These are phyloP conservation scores for Anisognathus igniventris DNA, from an alignment of 2,797 vertebrate species.

Conservation along the genomic window DNA sequence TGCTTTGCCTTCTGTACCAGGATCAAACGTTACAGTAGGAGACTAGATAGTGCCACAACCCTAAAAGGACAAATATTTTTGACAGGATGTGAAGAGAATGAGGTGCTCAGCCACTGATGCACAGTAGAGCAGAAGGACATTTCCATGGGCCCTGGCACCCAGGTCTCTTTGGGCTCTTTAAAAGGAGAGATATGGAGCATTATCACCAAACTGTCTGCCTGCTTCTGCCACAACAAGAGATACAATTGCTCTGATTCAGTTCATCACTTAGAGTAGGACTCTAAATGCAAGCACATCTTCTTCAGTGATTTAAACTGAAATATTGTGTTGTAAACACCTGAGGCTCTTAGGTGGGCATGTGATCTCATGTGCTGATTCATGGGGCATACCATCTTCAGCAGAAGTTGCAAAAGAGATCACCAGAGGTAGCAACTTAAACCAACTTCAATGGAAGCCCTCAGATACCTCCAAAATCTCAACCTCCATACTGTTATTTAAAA, in stretches of 20 bases:
- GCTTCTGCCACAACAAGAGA: background rate
- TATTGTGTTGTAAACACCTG: background rate
- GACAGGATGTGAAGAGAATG: background rate
- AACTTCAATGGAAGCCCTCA: background rate
- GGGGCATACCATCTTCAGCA: background rate
- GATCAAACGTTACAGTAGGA: background rate
- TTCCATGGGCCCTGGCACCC: background rate
- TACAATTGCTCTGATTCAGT: background rate
- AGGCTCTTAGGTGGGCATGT: background rate
- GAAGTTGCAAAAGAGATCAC: background rate
- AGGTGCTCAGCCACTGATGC: background rate
- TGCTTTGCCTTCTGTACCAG: background rate
- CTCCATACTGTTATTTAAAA: background rate
- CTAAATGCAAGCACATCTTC: background rate
- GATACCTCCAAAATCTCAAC: background rate
- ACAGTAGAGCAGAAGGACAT: background rate
- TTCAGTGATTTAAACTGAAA: background rate
- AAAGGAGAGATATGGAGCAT: background rate
- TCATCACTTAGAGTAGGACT: background rate
- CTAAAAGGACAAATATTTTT: background rate
- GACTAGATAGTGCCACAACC: background rate
- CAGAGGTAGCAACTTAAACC: background rate
- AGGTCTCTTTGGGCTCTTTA: background rate
- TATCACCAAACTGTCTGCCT: background rate
- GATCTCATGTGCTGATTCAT: background rate